Evolutionary conservation across 2,888 invertebrate species (phyloP).

Genomic region (Frankliniella intonsa): DNA sequence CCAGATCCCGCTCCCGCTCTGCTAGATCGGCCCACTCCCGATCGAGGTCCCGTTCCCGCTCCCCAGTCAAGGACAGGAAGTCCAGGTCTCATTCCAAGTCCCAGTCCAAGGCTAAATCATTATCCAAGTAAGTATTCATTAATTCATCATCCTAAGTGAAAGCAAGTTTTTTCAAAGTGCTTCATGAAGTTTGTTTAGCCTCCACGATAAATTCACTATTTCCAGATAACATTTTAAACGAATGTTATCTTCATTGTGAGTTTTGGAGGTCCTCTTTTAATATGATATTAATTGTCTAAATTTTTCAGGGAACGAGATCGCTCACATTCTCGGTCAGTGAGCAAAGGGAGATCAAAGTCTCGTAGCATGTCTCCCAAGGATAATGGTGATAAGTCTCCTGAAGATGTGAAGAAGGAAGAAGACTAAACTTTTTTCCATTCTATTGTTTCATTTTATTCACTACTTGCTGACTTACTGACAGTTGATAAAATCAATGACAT

Average conservation of each 20-base stretch:
- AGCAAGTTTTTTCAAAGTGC: too few relatives aligned
- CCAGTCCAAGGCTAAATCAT: slow-evolving; percentile 53
- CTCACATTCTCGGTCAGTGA: slow-evolving; percentile 56
- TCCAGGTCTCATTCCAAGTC: slow-evolving; percentile 54
- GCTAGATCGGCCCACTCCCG: slow-evolving; percentile 59
- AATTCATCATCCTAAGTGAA: too few relatives aligned
- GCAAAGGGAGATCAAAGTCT: slow-evolving; percentile 57
- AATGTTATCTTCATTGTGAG: too few relatives aligned
- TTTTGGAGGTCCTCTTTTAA: too few relatives aligned
- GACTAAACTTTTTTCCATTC: neutral
- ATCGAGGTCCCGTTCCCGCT: slow-evolving; percentile 63
- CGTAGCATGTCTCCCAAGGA: slow-evolving; percentile 52
- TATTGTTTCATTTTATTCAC: neutral
- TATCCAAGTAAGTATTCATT: slow-evolving; percentile 45
- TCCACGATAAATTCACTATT: too few relatives aligned
- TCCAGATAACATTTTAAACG: too few relatives aligned
- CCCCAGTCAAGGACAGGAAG: slow-evolving; percentile 53
- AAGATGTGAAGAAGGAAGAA: slow-evolving; percentile 3
- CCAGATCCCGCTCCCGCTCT: slow-evolving; percentile 64
- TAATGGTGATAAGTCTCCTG: slow-evolving; percentile 50
- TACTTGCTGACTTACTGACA: neutral
- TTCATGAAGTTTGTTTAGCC: too few relatives aligned
- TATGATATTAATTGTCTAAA: too few relatives aligned
- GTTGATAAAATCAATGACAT: slow-evolving; percentile 5
- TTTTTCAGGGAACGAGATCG: neutral